phyloP scores from a whole-genome alignment of 2,797 vertebrate species.

The Lagocephalus sceleratus region DNA sequence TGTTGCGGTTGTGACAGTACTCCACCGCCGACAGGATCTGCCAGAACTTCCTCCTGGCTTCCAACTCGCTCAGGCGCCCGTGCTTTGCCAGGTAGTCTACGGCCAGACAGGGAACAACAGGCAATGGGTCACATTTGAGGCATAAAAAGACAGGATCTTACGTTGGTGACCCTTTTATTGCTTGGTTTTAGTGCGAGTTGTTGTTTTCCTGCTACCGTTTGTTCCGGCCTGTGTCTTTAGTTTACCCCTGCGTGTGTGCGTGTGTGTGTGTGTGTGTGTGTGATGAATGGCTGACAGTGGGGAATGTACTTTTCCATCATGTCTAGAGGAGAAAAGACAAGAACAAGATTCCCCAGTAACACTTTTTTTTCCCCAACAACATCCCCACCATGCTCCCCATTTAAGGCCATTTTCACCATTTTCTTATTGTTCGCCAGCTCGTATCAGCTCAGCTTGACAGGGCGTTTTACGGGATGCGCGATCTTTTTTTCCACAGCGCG shows the following conservation, averaged over 20 bases:
- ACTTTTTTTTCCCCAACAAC: constrained; percentile 5
- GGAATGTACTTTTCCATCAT: constrained; percentile 24
- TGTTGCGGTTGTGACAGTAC: constrained; percentile 92
- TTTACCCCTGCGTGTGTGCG: not conserved
- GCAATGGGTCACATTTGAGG: constrained; percentile 18
- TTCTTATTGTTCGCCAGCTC: constrained; percentile 9
- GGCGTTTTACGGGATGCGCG: constrained; percentile 20
- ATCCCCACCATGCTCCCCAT: too few species aligned
- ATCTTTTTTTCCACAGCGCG: constrained; percentile 18
- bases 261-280: constrained; percentile 1
- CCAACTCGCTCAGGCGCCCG: constrained; percentile 89
- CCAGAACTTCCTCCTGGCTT: constrained; percentile 97
- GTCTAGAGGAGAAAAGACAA: constrained; percentile 22
- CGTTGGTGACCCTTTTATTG: too few species aligned
- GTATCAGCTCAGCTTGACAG: constrained; percentile 8
- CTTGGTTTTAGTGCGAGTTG: too few species aligned
- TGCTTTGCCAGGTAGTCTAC: constrained; percentile 96
- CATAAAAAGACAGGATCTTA: constrained; percentile 19
- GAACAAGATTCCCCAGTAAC: constrained; percentile 38
- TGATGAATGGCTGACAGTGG: constrained; percentile 3
- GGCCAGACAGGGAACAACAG: constrained; percentile 27
- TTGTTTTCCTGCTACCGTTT: too few species aligned
- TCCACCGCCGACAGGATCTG: constrained; percentile 96
- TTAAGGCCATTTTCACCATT: too few species aligned
- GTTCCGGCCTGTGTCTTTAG: too few species aligned